Evolutionary conservation across 2,797 vertebrate species (phyloP), one percentile per base, ranked within the genome.

Genomic region (Tauraco hartlaubi): DNA sequence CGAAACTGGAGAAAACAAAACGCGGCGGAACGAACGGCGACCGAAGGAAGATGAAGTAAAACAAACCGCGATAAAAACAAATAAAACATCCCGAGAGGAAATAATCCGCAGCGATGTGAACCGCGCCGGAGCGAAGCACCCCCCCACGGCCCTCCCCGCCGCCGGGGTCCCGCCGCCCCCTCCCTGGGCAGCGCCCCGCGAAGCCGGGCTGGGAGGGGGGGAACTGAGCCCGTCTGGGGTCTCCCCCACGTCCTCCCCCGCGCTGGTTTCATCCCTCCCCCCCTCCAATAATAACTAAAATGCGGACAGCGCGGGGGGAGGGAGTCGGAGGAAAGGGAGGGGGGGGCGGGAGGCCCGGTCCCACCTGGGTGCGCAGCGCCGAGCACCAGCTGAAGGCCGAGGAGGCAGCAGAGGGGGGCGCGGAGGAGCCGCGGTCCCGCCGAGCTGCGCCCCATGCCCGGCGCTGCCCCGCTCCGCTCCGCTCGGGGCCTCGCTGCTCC

Each of bases 361-460:
- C 85, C 82, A 71, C 95, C 96, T 94, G 94, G 91, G 56, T 92
- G 92, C 79, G 96, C 96, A 69, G 96, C 82, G 94, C 92, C 89
- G 67, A 78, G 96, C 85, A 95, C 18, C 73, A 96, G 77, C 68
- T 26, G 94, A 79, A 97, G 94, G 46, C 78, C 80, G 68, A 93
- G 90, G 51, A 98, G 76, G 44, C 97, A 93, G 58, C 97, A 90
- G 68, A 90, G 51, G 69, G 94, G 92, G 95, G 84, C 74, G 80
- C 97, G 94, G 80, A 97, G 89, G 46, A 96, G 92, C 95, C 85
- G 84, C 87, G 85, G 74, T 85, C 81, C 86, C 73, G 85, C 85
- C 26, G 87, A 91, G 39, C 89, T 76, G 88, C 80, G 91, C 85
- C 92, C 91, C 97, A 97, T 97, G 75, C 86, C 93, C 74, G 52